phyloP scores from a whole-genome alignment of 2,797 vertebrate genomes.

The Myotis daubentonii region DNA sequence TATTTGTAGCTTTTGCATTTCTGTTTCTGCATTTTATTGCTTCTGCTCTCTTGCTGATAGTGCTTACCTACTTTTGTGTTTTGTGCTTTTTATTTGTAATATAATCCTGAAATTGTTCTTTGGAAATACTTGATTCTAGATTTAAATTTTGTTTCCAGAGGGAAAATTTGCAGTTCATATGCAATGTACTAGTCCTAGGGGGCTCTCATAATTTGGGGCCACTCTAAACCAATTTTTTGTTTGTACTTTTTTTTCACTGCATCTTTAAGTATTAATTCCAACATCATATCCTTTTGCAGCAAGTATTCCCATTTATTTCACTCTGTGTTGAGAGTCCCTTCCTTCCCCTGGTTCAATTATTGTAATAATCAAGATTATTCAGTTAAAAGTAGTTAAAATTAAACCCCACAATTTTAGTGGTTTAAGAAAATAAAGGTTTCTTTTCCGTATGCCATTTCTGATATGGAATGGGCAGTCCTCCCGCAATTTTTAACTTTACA shows the following conservation, averaged over 20 bases:
- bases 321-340: neutral
- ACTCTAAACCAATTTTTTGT: neutral
- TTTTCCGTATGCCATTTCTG: neutral
- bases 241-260: neutral
- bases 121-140: constrained; percentile 1
- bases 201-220: neutral
- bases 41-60: neutral
- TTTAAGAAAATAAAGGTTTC: constrained; percentile 38
- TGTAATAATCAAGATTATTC: constrained; percentile 25
- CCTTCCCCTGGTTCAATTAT: neutral
- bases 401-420: neutral
- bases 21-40: neutral
- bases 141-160: neutral
- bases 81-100: constrained; percentile 19
- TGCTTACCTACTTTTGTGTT: neutral
- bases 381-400: constrained; percentile 25
- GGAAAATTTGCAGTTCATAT: constrained; percentile 35
- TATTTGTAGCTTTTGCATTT: neutral
- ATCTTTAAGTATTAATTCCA: neutral
- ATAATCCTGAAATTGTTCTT: neutral
- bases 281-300: neutral
- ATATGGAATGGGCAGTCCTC: neutral
- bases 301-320: constrained; percentile 36
- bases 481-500: neutral
- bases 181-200: neutral